These are phyloP conservation scores for Acipenser ruthenus DNA, from an alignment of 2,797 vertebrate genomes.

Conservation along the genomic window DNA sequence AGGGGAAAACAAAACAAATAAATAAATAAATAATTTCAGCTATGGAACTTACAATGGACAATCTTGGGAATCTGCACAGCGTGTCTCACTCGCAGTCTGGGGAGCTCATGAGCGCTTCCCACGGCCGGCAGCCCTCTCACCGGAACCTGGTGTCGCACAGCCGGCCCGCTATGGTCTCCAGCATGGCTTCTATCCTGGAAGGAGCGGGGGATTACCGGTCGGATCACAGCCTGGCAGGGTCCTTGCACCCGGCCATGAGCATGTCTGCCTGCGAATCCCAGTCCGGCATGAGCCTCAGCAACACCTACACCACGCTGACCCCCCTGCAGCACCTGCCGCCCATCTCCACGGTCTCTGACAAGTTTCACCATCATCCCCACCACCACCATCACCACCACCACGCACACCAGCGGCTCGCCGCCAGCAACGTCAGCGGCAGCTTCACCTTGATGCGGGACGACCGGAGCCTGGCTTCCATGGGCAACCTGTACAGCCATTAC, in stretches of 20 bases:
- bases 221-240: slow-evolving; percentile 65
- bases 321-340: slow-evolving; percentile 93
- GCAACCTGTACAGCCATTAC: slow-evolving; percentile 89
- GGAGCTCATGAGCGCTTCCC: slow-evolving; percentile 82
- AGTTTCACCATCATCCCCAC: slow-evolving; percentile 80
- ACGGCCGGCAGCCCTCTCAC: slow-evolving; percentile 75
- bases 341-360: slow-evolving; percentile 87
- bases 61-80: slow-evolving; percentile 85
- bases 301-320: slow-evolving; percentile 89
- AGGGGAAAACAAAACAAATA: slow-evolving; percentile 46
- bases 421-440: slow-evolving; percentile 85
- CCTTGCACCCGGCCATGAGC: slow-evolving; percentile 88
- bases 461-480: slow-evolving; percentile 82
- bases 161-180: slow-evolving; percentile 85
- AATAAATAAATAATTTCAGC: slow-evolving; percentile 54
- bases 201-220: slow-evolving; percentile 78
- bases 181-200: slow-evolving; percentile 91
- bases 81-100: slow-evolving; percentile 79
- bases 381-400: slow-evolving; percentile 61
- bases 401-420: slow-evolving; percentile 75
- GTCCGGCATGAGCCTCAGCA: slow-evolving; percentile 81
- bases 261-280: slow-evolving; percentile 83
- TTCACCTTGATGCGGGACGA: slow-evolving; percentile 93
- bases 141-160: slow-evolving; percentile 84
- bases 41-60: slow-evolving; percentile 96